Percentiles rank a stretch among this genome's conserved stretches.
These are phyloP conservation scores for Synanthedon vespiformis DNA, from an alignment of 2,888 invertebrate genomes.

Conservation along the genomic window DNA sequence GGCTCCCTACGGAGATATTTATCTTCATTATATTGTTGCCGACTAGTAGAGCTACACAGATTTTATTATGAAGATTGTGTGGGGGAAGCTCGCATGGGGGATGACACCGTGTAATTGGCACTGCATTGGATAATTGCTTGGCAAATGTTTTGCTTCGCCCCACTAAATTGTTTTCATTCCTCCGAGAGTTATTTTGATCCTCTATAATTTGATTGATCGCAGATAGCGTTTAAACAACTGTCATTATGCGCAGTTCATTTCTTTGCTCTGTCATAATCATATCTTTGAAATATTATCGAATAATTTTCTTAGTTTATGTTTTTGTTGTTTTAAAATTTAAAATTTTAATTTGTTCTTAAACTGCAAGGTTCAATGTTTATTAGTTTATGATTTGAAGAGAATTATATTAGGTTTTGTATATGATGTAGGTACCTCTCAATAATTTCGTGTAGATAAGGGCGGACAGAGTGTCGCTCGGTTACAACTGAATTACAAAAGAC, in stretches of 20 bases:
- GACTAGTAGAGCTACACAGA: slow-evolving; percentile 51
- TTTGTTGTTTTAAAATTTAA: no score
- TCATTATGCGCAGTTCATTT: no score
- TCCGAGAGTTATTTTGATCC: slow-evolving; percentile 22
- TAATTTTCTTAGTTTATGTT: background rate
- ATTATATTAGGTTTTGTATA: no score
- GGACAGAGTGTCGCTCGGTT: no score
- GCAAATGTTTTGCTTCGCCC: slow-evolving; percentile 35
- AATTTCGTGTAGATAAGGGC: no score
- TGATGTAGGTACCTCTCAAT: no score
- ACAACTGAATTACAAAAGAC: no score
- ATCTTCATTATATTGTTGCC: slow-evolving; percentile 57
- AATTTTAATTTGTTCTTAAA: no score
- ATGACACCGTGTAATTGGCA: slow-evolving; percentile 52
- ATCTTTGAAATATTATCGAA: background rate
- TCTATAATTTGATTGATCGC: slow-evolving; percentile 1
- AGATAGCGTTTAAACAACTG: background rate
- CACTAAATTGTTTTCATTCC: slow-evolving; percentile 47
- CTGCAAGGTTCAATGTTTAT: no score
- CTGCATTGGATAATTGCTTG: slow-evolving; percentile 57
- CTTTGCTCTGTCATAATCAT: background rate
- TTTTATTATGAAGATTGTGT: slow-evolving; percentile 57
- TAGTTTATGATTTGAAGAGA: no score
- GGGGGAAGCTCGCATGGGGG: slow-evolving; percentile 37
- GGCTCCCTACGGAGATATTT: slow-evolving; percentile 58